A percentile compares a stretch with the other conserved stretches of the same genome.
These are phyloP conservation scores for Pseudois nayaur DNA, from an alignment of 2,113 vertebrate genomes.

Conservation along the genomic window DNA sequence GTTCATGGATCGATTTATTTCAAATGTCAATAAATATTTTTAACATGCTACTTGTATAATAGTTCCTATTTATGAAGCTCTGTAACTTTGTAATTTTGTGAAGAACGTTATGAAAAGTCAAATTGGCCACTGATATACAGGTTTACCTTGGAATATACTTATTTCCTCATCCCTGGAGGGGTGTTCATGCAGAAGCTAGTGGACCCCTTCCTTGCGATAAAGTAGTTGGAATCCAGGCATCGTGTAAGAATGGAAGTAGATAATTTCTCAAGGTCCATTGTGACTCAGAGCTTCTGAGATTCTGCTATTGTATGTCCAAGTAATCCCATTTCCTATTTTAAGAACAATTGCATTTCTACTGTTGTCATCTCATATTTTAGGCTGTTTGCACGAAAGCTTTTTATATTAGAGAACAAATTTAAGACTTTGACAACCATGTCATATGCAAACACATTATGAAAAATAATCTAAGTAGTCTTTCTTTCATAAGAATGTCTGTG, in stretches of 20 bases:
- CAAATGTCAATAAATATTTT: neutral
- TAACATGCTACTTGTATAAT: neutral
- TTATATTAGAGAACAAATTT: slow-evolving; percentile 22
- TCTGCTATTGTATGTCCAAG: neutral
- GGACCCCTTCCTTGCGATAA: neutral
- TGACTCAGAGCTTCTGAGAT: neutral
- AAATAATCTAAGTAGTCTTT: neutral
- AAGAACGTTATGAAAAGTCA: neutral
- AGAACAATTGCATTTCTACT: neutral
- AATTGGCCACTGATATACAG: neutral
- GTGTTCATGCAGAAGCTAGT: neutral
- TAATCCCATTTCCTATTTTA: neutral
- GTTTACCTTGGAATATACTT: neutral
- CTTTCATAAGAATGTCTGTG: neutral
- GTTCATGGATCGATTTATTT: slow-evolving; percentile 31
- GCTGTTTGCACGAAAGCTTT: neutral
- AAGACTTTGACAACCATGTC: neutral
- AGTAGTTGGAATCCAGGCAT: slow-evolving; percentile 3
- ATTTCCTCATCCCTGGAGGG: neutral
- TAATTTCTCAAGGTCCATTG: neutral
- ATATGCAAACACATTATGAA: neutral
- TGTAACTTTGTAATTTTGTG: neutral
- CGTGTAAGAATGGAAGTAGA: neutral
- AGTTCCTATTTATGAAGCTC: slow-evolving; percentile 24
- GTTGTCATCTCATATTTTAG: slow-evolving; percentile 20